phyloP scores from a whole-genome alignment of 2,888 invertebrate genomes.

The Clivina fossor region DNA sequence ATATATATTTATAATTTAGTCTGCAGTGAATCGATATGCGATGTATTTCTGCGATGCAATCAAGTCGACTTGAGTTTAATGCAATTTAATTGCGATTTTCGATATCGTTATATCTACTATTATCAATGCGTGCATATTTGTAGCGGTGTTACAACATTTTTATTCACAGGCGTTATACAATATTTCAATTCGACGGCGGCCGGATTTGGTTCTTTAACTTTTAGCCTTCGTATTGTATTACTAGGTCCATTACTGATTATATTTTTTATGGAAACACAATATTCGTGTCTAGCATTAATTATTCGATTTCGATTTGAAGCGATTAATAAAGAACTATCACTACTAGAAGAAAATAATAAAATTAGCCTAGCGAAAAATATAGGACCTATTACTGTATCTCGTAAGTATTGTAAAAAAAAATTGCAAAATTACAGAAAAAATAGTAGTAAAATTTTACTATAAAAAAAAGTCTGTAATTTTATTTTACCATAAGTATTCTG shows the following conservation, averaged over 20 bases:
- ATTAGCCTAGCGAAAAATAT: constrained; percentile 5
- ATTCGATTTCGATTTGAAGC: constrained; percentile 16
- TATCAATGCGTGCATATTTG: constrained; percentile 20
- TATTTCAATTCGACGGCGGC: constrained; percentile 17
- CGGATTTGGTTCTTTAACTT: constrained; percentile 13
- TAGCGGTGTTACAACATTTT: constrained; percentile 7
- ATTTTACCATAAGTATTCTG: too few species aligned
- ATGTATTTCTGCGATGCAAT: constrained; percentile 4
- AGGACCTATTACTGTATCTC: constrained; percentile 11
- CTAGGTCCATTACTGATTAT: constrained; percentile 12
- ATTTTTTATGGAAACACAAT: constrained; percentile 29
- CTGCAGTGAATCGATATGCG: constrained; percentile 2
- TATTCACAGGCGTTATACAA: constrained; percentile 11
- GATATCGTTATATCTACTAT: constrained; percentile 15
- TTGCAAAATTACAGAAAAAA: not conserved
- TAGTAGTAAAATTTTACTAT: too few species aligned
- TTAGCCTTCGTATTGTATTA: constrained; percentile 17
- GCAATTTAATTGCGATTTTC: constrained; percentile 14
- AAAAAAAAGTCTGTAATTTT: too few species aligned
- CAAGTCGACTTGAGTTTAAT: constrained; percentile 18
- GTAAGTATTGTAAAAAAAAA: constrained; percentile 8
- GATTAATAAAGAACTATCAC: constrained; percentile 17
- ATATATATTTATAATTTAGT: constrained; percentile 20
- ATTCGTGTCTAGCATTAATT: constrained; percentile 6
- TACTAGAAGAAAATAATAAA: not conserved